Evolutionary conservation across 1,140 invertebrate genomes (phyloP), one percentile per base, ranked within the genome.

Genomic region (Metaphire vulgaris): DNA sequence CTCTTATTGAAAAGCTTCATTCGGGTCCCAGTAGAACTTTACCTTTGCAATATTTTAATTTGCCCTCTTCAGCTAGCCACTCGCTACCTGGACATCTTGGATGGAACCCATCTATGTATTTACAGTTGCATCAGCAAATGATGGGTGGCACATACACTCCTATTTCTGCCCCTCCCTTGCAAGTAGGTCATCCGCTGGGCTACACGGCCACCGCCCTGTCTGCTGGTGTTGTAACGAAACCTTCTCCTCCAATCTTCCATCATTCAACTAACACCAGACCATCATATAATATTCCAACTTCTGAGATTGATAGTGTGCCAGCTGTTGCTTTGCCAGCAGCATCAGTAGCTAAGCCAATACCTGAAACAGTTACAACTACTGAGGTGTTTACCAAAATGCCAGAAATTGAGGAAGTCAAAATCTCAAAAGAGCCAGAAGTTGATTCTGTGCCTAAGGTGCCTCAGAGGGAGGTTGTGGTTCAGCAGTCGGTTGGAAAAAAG

Each of bases 1-100:
- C 32, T 26, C 34, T 73, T 21, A 73, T 73, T 2, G 72, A 73
- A 30, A 73, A 73, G 30, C 72, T 73, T 33, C 72, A 41, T 14
- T 41, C 6, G 32, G 34, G 34, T 14, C 72, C 72, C n/a, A 33
- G 34, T 31, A 73, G 56, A 26, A 41, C 26, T 21, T 12, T 73
- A 26, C 72, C 33, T 0, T 34, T 34, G 15, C 72, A 73, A 30
- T 34, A 73, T 28, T 64, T n/a, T n/a, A n/a, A n/a, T n/a, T n/a
- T 73, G n/a, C 41, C 41, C 6, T 56, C 41, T 56, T 56, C 41
- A 6, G 33, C 72, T 0, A 41, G 16, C 28, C 41, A 73, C 31
- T 73, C 72, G n/a, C 72, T 34, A 1, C 41, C 72, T 1, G 72
- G 72, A 73, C 41, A 56, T n/a, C n/a, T n/a, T 56, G 41, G 41